A percentile compares a stretch with the other conserved stretches of the same genome.
Conservation (phyloP, 2,888 invertebrate genomes). For the Gymnocheta viridis region DNA sequence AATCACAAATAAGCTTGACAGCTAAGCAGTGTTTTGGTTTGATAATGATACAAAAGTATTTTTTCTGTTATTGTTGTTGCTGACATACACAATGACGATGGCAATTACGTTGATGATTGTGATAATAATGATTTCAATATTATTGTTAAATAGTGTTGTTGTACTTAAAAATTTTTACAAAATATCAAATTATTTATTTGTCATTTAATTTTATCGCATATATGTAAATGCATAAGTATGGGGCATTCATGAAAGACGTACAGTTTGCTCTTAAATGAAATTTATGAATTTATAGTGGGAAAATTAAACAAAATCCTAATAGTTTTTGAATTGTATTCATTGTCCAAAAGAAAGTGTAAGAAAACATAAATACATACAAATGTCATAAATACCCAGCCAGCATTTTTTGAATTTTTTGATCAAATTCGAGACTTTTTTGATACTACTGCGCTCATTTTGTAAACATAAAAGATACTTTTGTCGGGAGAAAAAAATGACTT, state of each 20-base stretch:
- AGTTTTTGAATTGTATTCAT: too few species aligned
- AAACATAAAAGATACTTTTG: too few species aligned
- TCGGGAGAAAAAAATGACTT: too few species aligned
- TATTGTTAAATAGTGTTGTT: slow-evolving; percentile 19
- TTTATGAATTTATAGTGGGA: slow-evolving; percentile 6
- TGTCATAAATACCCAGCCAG: too few species aligned
- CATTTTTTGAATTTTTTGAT: too few species aligned
- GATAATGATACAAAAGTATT: slow-evolving; percentile 49
- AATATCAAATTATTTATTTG: not conserved
- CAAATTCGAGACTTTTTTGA: too few species aligned
- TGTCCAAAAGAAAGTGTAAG: too few species aligned
- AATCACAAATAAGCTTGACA: slow-evolving; percentile 77
- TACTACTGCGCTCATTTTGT: too few species aligned
- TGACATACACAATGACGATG: not conserved
- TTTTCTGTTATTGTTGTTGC: not conserved
- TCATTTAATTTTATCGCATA: too few species aligned
- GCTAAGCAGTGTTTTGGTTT: slow-evolving; percentile 69
- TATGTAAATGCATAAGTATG: too few species aligned
- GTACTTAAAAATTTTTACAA: slow-evolving; percentile 5
- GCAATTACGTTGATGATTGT: not conserved
- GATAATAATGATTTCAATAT: slow-evolving; percentile 39
- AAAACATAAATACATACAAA: too few species aligned
- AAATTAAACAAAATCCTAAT: too few species aligned
- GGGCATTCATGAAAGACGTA: not conserved
- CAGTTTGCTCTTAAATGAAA: not conserved